These are phyloP conservation scores for Aculops lycopersici DNA, from an alignment of 1,140 invertebrate species.

Conservation along the genomic window DNA sequence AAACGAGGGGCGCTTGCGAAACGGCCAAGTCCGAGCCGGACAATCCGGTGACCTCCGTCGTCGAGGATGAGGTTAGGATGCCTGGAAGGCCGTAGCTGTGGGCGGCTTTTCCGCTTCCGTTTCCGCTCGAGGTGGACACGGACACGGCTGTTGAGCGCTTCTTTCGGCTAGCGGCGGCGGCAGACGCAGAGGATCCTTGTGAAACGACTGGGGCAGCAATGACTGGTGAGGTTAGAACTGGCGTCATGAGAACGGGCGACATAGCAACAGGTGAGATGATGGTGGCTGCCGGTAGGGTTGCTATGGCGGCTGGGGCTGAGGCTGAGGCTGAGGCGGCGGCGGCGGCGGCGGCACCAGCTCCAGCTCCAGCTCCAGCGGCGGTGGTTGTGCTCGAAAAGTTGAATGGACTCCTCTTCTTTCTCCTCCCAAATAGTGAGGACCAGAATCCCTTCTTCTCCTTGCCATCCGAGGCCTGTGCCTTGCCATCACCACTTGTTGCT, in stretches of 20 bases:
- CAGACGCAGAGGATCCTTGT: neutral
- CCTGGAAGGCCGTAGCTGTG: too few relatives aligned
- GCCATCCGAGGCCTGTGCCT: neutral
- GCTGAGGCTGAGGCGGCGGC: neutral
- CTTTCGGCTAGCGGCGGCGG: neutral
- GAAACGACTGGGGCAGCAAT: neutral
- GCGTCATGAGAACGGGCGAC: neutral
- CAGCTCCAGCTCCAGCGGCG: neutral
- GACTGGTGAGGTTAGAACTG: too few relatives aligned
- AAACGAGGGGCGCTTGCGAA: neutral
- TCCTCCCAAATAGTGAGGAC: neutral
- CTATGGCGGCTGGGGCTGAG: neutral
- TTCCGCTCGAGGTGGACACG: neutral
- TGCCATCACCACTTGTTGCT: neutral
- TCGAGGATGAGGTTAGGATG: too few relatives aligned
- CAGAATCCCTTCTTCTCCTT: neutral
- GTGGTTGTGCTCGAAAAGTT: too few relatives aligned
- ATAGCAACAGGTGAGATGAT: neutral
- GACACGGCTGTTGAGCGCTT: neutral
- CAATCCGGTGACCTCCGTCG: too few relatives aligned
- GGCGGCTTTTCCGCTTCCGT: too few relatives aligned
- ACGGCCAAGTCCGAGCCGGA: neutral
- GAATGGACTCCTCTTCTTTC: neutral
- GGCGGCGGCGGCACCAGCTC: neutral
- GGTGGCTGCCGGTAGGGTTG: neutral